phyloP scores from a whole-genome alignment of 2,888 invertebrate species.

The Sinohyriopsis cumingii region DNA sequence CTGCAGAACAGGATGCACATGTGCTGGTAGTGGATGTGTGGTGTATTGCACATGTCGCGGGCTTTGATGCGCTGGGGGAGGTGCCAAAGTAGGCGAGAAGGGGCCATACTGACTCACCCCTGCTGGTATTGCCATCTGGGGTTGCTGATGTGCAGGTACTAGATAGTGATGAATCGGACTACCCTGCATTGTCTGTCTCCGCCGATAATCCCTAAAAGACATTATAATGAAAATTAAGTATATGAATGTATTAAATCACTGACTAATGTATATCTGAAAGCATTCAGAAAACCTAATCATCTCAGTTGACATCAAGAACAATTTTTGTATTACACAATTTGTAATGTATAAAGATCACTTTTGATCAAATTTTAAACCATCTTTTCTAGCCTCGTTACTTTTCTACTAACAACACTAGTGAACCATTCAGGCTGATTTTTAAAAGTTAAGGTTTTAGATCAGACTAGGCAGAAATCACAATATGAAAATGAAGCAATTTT shows the following conservation, averaged over 20 bases:
- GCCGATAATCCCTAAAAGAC: conserved; percentile 75
- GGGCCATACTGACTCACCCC: conserved; percentile 62
- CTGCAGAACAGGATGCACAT: conserved; percentile 76
- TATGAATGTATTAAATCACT: background rate
- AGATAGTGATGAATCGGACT: conserved; percentile 69
- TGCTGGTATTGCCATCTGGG: conserved; percentile 62
- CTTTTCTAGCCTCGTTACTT: no score
- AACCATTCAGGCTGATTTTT: no score
- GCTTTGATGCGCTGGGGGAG: conserved; percentile 86
- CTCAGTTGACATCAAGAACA: no score
- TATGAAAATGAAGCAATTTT: no score
- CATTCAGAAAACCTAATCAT: background rate
- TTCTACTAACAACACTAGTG: no score
- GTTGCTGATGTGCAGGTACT: conserved; percentile 68
- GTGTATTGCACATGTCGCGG: conserved; percentile 78
- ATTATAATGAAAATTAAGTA: background rate
- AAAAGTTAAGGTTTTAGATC: no score
- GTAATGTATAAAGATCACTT: no score
- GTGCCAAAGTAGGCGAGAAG: conserved; percentile 76
- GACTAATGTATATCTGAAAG: background rate
- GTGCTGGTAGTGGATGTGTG: conserved; percentile 85
- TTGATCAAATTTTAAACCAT: no score
- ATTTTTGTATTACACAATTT: no score
- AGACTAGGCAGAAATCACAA: no score
- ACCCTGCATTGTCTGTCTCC: conserved; percentile 70